Percentiles rank a stretch among this genome's conserved stretches.
Evolutionary conservation across 2,113 vertebrate genomes (phyloP).

Genomic region (Crotalus viridis): DNA sequence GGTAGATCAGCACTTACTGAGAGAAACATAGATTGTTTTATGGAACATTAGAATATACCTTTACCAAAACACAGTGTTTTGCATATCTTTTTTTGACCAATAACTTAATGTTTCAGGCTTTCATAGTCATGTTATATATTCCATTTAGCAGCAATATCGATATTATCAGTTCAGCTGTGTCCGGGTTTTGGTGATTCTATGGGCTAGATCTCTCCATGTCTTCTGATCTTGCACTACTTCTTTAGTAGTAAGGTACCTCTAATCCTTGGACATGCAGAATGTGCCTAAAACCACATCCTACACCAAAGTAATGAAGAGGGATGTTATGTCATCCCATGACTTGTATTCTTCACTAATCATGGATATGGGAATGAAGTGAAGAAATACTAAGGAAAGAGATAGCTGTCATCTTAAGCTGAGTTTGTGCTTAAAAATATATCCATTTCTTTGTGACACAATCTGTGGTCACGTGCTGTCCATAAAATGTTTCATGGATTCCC

Average conservation of each 20-base stretch:
- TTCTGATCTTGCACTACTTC: not conserved
- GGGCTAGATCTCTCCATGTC: not conserved
- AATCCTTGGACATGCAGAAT: not conserved
- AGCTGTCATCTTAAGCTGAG: not conserved
- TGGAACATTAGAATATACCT: not conserved
- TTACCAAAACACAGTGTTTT: not conserved
- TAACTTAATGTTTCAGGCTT: not conserved
- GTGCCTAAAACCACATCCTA: not conserved
- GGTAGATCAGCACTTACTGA: not conserved
- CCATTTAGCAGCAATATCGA: not conserved
- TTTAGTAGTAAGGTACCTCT: not conserved
- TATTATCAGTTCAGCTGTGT: not conserved
- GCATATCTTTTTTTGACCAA: not conserved
- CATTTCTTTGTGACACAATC: not conserved
- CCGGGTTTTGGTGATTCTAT: not conserved
- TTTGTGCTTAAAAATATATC: not conserved
- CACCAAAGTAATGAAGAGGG: not conserved
- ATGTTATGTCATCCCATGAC: accelerated
- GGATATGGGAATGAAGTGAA: not conserved
- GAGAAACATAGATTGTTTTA: not conserved
- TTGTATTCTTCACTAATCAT: not conserved
- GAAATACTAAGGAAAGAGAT: not conserved
- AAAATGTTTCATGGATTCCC: not conserved
- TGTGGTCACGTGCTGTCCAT: not conserved
- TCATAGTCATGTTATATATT: not conserved